Evolutionary conservation across 2,888 invertebrate species (phyloP).

Genomic region (Ectropis crepuscularia): DNA sequence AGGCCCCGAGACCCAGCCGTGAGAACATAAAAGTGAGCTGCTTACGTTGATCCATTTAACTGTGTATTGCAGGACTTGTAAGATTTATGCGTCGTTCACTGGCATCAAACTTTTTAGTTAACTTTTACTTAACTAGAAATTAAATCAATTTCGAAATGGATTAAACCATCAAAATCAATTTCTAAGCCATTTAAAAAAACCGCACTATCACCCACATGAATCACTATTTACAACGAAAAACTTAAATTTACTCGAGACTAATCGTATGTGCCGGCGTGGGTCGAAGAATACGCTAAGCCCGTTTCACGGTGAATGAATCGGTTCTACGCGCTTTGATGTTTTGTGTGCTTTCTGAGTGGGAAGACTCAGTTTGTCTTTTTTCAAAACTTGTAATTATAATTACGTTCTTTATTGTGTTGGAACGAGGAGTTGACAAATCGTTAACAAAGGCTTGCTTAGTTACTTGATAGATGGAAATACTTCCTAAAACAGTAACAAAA

Average conservation of each 20-base stretch:
- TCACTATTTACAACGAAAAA: slow-evolving; percentile 3
- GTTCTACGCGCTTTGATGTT: slow-evolving; percentile 5
- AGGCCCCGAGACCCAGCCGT: too few species aligned
- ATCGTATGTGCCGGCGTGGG: not conserved
- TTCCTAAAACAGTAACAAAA: too few species aligned
- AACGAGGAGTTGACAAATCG: slow-evolving; percentile 10
- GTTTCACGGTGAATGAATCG: slow-evolving; percentile 9
- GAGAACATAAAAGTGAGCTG: too few species aligned
- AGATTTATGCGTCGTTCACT: too few species aligned
- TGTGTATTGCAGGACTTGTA: too few species aligned
- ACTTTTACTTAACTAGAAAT: too few species aligned
- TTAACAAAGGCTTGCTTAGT: slow-evolving; percentile 3
- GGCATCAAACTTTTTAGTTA: too few species aligned
- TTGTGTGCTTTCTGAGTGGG: slow-evolving; percentile 6
- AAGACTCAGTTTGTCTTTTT: slow-evolving; percentile 16
- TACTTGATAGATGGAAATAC: too few species aligned
- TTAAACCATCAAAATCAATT: not conserved
- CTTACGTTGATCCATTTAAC: too few species aligned
- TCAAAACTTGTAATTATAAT: slow-evolving; percentile 11
- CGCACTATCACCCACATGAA: not conserved
- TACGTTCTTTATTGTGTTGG: slow-evolving; percentile 17
- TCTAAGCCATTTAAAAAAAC: not conserved
- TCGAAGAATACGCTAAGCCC: slow-evolving; percentile 9
- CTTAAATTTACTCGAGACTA: not conserved
- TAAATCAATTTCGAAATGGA: not conserved